A percentile compares a stretch with the other conserved stretches of the same genome.
Evolutionary conservation across 2,797 vertebrate genomes (phyloP).

Genomic region (Coluber constrictor): DNA sequence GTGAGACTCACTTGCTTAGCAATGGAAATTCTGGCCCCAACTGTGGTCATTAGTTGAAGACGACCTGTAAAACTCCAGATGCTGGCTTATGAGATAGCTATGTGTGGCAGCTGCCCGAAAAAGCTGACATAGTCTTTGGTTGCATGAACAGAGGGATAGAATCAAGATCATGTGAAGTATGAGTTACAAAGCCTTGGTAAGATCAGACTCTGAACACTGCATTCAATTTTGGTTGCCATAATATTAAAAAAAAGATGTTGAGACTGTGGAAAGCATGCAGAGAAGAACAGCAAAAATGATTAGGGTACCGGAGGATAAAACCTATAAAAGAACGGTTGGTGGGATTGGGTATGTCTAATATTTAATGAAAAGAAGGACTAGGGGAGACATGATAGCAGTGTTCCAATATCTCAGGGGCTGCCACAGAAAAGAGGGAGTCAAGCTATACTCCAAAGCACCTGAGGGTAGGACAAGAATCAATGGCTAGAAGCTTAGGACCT

Average conservation of each 20-base stretch:
- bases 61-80: not conserved
- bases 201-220: not conserved
- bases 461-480: not conserved
- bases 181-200: not conserved
- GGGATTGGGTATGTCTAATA: not conserved
- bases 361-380: not conserved
- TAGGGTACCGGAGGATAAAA: not conserved
- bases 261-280: not conserved
- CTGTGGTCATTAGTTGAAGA: not conserved
- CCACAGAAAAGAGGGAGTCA: not conserved
- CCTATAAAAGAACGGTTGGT: not conserved
- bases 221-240: not conserved
- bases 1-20: not conserved
- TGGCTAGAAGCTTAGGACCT: not conserved
- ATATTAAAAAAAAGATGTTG: not conserved
- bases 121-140: not conserved
- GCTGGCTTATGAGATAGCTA: not conserved
- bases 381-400: not conserved
- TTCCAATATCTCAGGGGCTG: not conserved
- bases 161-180: not conserved
- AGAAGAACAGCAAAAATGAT: not conserved
- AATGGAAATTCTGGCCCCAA: not conserved
- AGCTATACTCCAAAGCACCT: not conserved
- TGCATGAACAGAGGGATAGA: not conserved
- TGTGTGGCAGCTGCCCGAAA: not conserved